Evolutionary conservation across 2,113 vertebrate species (phyloP).

Genomic region (Strix aluco): DNA sequence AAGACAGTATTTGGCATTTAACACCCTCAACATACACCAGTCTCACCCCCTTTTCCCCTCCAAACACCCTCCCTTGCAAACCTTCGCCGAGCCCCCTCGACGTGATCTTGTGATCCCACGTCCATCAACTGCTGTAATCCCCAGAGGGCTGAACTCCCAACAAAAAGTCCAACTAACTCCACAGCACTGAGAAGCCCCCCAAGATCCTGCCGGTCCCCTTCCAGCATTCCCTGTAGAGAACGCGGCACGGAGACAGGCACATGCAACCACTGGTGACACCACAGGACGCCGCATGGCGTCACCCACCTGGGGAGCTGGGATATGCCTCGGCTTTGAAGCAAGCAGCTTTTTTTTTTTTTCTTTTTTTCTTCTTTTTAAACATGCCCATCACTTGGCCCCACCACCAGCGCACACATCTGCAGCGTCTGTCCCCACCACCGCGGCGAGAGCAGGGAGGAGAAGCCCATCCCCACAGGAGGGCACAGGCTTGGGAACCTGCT

Average conservation of each 20-base stretch:
- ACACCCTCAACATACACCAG: background rate
- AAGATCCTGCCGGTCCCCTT: background rate
- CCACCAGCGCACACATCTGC: background rate
- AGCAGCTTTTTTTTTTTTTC: too few relatives aligned
- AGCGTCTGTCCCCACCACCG: rapidly evolving
- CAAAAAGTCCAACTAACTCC: background rate
- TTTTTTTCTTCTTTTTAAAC: background rate
- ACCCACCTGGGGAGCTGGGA: background rate
- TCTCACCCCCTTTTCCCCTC: background rate
- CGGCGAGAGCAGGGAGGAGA: rapidly evolving
- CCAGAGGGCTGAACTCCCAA: background rate
- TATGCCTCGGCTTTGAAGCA: background rate
- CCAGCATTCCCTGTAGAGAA: background rate
- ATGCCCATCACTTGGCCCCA: rapidly evolving
- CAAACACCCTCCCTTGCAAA: background rate
- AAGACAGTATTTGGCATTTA: slow-evolving; percentile 19
- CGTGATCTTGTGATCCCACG: rapidly evolving
- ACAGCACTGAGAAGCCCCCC: background rate
- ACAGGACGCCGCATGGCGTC: rapidly evolving
- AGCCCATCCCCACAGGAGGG: background rate
- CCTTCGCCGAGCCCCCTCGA: background rate
- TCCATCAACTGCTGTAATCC: background rate
- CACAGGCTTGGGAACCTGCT: background rate
- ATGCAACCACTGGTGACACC: background rate
- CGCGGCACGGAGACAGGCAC: rapidly evolving